These are phyloP conservation scores for Platycercus adscitus DNA, from an alignment of 2,113 vertebrate species.

Conservation along the genomic window DNA sequence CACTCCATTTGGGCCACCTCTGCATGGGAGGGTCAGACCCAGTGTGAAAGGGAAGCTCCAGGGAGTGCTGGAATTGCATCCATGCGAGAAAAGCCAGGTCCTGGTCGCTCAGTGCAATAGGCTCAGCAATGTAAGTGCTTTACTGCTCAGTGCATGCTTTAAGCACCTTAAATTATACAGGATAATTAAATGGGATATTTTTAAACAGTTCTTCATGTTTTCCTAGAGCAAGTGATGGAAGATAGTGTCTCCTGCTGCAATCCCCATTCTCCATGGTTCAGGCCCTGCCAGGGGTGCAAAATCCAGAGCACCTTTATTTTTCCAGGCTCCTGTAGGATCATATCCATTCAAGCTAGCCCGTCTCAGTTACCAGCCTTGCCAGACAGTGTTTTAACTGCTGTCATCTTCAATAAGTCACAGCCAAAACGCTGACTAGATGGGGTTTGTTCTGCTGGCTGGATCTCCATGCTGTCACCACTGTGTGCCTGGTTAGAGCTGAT, in stretches of 20 bases:
- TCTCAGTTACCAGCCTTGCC: slow-evolving; percentile 39
- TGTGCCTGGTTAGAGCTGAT: not conserved
- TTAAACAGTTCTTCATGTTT: not conserved
- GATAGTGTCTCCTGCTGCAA: not conserved
- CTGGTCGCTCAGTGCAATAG: not conserved
- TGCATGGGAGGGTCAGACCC: not conserved
- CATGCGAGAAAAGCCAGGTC: rapidly evolving
- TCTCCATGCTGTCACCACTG: not conserved
- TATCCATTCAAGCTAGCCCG: not conserved
- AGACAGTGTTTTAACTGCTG: slow-evolving; percentile 39
- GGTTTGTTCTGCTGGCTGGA: slow-evolving; percentile 2
- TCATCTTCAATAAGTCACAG: slow-evolving; percentile 46
- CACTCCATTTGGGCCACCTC: rapidly evolving
- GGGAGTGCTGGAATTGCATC: not conserved
- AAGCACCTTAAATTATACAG: not conserved
- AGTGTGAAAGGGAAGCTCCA: not conserved
- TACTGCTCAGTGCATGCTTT: not conserved
- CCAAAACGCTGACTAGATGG: not conserved
- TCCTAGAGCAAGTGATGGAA: not conserved
- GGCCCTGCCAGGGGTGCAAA: not conserved
- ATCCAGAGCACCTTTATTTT: not conserved
- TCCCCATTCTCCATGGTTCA: not conserved
- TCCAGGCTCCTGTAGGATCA: not conserved
- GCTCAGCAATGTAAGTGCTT: not conserved
- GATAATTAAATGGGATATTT: not conserved